Evolutionary conservation across 2,113 vertebrate species (phyloP).

Genomic region (Ranitomeya imitator): DNA sequence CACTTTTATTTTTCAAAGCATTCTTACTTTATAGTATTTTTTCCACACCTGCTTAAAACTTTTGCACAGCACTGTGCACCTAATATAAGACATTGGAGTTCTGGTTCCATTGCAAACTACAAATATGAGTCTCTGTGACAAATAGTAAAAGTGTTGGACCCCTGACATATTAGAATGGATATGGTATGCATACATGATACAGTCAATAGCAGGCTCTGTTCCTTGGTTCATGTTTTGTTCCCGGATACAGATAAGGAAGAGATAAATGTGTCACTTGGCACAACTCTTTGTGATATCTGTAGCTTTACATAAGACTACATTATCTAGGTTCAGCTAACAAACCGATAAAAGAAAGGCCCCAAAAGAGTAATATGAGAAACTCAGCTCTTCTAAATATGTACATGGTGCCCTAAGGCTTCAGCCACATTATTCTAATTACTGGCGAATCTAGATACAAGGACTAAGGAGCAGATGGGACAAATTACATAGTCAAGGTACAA

Average conservation of each 20-base stretch:
- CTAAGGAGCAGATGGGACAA: conserved; percentile 12
- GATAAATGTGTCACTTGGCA: neutral
- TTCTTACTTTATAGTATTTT: no score
- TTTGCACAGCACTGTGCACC: no score
- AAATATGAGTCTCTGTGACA: neutral
- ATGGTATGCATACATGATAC: neutral
- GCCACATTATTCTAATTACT: conserved; percentile 4
- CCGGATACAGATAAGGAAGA: neutral
- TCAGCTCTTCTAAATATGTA: conserved; percentile 7
- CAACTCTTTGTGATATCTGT: neutral
- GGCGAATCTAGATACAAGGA: neutral
- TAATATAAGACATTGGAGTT: neutral
- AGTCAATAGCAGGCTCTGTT: neutral
- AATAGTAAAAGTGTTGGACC: no score
- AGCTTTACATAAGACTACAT: neutral
- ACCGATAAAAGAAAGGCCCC: neutral
- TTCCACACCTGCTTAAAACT: no score
- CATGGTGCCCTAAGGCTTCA: neutral
- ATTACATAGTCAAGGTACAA: neutral
- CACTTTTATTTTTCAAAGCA: no score
- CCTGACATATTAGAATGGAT: neutral
- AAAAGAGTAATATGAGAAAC: neutral
- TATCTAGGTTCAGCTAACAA: neutral
- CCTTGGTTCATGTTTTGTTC: neutral
- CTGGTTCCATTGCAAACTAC: neutral